Conservation (phyloP, 2,888 invertebrate genomes). For the Hermaeophaga mercurialis region DNA sequence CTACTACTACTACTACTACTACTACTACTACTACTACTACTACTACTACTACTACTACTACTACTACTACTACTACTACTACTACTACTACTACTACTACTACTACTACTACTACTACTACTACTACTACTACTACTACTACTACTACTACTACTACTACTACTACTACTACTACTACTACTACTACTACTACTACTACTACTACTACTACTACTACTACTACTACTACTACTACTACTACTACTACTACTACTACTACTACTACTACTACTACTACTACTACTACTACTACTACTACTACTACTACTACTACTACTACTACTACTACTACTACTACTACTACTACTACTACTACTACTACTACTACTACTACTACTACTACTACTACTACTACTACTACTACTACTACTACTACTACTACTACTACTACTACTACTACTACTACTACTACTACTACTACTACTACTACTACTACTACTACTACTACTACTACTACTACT, state of each 20-base stretch:
- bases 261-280: slow-evolving; percentile 8
- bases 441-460: slow-evolving; percentile 8
- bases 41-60: slow-evolving; percentile 8
- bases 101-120: slow-evolving; percentile 8
- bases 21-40: slow-evolving; percentile 11
- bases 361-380: slow-evolving; percentile 8
- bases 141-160: slow-evolving; percentile 1
- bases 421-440: slow-evolving; percentile 4
- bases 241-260: slow-evolving; percentile 8
- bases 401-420: neutral
- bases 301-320: slow-evolving; percentile 8
- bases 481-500: slow-evolving; percentile 5
- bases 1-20: slow-evolving; percentile 16
- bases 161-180: neutral
- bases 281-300: slow-evolving; percentile 8
- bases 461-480: slow-evolving; percentile 1
- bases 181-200: slow-evolving; percentile 8
- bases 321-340: slow-evolving; percentile 8
- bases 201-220: slow-evolving; percentile 8
- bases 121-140: slow-evolving; percentile 8
- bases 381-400: slow-evolving; percentile 8
- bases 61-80: slow-evolving; percentile 8
- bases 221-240: slow-evolving; percentile 8
- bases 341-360: slow-evolving; percentile 8
- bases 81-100: slow-evolving; percentile 8